Percentiles rank a stretch among this genome's conserved stretches.
phyloP scores from a whole-genome alignment of 2,888 invertebrate genomes.

The Euphydryas editha region DNA sequence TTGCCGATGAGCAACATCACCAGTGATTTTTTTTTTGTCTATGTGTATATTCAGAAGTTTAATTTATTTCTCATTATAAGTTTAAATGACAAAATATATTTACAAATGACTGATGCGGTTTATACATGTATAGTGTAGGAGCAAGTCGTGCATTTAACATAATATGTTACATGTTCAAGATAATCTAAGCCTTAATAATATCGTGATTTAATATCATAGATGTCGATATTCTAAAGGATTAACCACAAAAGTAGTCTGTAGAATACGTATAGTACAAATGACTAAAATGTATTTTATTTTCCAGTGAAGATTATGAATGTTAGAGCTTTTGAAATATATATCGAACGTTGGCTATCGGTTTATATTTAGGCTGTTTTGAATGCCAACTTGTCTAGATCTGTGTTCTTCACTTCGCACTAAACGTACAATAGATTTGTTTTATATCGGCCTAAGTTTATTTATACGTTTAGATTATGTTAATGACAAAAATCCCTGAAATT shows the following conservation, averaged over 20 bases:
- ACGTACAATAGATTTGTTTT: background rate
- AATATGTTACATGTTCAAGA: constrained; percentile 1
- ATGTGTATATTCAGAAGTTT: constrained; percentile 17
- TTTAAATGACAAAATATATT: constrained; percentile 25
- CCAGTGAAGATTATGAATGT: constrained; percentile 2
- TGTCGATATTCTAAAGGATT: background rate
- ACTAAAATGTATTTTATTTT: background rate
- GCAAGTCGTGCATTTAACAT: constrained; percentile 5
- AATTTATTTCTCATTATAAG: constrained; percentile 28
- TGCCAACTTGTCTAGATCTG: background rate
- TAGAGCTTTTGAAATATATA: constrained; percentile 9
- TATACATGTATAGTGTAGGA: constrained; percentile 18
- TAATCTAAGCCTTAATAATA: constrained; percentile 17
- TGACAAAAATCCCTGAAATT: background rate
- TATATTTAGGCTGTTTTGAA: background rate
- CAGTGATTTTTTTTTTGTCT: constrained; percentile 7
- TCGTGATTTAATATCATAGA: constrained; percentile 15
- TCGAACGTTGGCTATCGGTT: background rate
- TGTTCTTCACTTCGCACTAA: background rate
- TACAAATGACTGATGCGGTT: constrained; percentile 28
- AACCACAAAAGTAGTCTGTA: constrained; percentile 18
- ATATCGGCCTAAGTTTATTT: background rate
- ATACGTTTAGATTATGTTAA: background rate
- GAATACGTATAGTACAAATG: constrained; percentile 4
- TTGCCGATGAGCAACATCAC: constrained; percentile 5